Evolutionary conservation across 2,888 invertebrate species (phyloP), one percentile per base, ranked within the genome.

Genomic region (Cephus runcator): DNA sequence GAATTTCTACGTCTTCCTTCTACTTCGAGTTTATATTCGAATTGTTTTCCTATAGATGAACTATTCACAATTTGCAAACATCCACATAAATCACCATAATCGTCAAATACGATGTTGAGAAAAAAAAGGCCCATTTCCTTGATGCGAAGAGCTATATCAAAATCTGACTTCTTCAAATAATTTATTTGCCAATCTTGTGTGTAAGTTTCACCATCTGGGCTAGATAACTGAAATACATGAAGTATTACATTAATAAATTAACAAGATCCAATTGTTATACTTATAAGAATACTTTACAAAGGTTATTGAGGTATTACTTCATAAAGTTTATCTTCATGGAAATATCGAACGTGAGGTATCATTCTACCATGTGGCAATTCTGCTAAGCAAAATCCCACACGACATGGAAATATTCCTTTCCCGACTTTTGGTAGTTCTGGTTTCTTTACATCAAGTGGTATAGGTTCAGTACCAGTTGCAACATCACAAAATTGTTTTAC

Each of bases 261-360:
- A 15, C 36, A 40, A 40, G 15, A 40, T 40, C 4, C 15, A 40
- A 40, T 76, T 12, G 4, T 69, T 81, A 34, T 34, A 34, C 34
- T 36, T 36, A 36, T 12, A 36, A 12, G 12, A 12, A 15, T 40
- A 40, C 4, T 40, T 40, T 75, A 73, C 80, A 82, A 69, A 79
- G 40, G 73, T 33, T 69, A 76, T 80, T 40, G 36, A 40, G 15
- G 36, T 40, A 69, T 33, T 73, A 73, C 34, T 23, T 73, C 69
- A 15, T 69, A n/a, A 30, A 69, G 33, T 31, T 33, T 30, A 33
- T 30, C 33, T 30, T 69, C 33, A 33, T 69, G 69, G 12, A 31
- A 69, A 33, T n/a, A 69, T 31, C 69, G 69, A 30, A 69, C 33
- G 69, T 69, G 69, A 69, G 69, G 69, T 31, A 33, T 69, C 69